Evolutionary conservation across 2,113 vertebrate species (phyloP).

Genomic region (Dromaius novaehollandiae): DNA sequence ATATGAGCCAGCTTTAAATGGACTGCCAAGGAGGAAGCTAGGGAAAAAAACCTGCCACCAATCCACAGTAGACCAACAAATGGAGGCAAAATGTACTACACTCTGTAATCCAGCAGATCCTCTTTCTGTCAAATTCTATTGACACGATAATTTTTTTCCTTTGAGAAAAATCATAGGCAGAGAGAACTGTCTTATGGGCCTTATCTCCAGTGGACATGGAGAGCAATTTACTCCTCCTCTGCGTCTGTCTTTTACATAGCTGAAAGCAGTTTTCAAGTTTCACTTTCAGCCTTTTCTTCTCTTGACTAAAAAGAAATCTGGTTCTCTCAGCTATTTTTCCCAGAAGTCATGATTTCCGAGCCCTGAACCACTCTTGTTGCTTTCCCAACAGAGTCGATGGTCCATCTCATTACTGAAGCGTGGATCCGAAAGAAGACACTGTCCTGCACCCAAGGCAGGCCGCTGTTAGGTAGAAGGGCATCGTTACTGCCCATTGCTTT

Average conservation of each 20-base stretch:
- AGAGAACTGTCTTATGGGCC: neutral
- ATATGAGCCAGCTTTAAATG: constrained; percentile 6
- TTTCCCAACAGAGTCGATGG: neutral
- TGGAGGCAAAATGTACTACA: neutral
- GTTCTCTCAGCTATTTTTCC: neutral
- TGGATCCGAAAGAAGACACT: neutral
- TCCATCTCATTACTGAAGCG: neutral
- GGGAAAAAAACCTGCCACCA: neutral
- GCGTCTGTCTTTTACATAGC: neutral
- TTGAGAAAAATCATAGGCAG: neutral
- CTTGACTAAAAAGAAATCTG: neutral
- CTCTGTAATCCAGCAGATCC: neutral
- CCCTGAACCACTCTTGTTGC: neutral
- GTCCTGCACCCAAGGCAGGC: neutral
- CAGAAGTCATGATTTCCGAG: neutral
- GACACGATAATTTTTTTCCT: neutral
- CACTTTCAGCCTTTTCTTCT: neutral
- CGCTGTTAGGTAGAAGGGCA: neutral
- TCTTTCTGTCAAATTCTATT: neutral
- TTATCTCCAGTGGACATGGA: neutral
- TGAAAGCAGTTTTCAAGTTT: neutral
- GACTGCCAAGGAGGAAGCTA: constrained; percentile 25
- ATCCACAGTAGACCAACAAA: neutral
- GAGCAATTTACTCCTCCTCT: neutral
- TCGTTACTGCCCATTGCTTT: neutral